Evolutionary conservation across 2,113 vertebrate genomes (phyloP), one percentile per base, ranked within the genome.

Genomic region (Oryctolagus cuniculus): DNA sequence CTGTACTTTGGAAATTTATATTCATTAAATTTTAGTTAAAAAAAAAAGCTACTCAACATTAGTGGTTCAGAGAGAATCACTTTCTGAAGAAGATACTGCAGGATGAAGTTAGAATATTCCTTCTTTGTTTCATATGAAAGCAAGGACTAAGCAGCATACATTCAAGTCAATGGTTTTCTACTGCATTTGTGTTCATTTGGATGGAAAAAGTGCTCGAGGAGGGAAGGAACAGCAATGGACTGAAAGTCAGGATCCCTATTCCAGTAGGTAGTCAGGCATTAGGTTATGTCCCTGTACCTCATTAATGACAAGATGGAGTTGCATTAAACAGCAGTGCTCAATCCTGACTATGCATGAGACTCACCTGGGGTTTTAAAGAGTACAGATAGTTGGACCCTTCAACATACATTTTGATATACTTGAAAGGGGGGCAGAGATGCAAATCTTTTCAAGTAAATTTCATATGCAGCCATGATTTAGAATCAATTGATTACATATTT

Each of bases 381-480:
- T n/a, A 44, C 19, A 29, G 44, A 69, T 7, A 27, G 16, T 51
- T 77, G 67, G 61, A 93, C 73, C 36, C 31, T 11, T 58, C 22
- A 38, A 74, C 64, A 69, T 70, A 95, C 69, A 66, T 66, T 87
- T n/a, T 75, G 12, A 74, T 86, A 73, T 92, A 70, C 58, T 77
- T 80, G 6, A 51, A 1, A 3, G 10, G 21, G 2, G 0, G 25
- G 2, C 5, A 12, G 22, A 11, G 10, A 55, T 73, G 10, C 27
- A 74, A 79, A n/a, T 11, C 24, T 64, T 75, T 15, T 51, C 11
- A 31, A 25, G 21, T 83, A 82, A 92, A 49, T 49, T 12, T 87
- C 53, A 61, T 63, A 16, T 80, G 25, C 9, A 74, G 13, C 12
- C 51, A 64, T 70, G 29, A 64, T 22, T 53, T 4, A 70, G 17